Evolutionary conservation across 1,140 invertebrate genomes (phyloP).

Genomic region (Andricus grossulariae): DNA sequence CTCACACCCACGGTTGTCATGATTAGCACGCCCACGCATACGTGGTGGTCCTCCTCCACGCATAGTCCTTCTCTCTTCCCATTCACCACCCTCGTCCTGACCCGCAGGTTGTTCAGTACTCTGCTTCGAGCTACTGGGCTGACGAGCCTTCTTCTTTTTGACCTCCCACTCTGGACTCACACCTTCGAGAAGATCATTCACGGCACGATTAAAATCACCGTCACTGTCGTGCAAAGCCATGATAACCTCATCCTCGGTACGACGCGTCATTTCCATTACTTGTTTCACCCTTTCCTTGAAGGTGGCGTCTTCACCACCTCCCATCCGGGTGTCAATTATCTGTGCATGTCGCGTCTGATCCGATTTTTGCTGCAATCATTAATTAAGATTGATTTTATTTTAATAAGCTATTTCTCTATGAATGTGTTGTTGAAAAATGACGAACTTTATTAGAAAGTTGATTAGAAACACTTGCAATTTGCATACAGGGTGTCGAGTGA

Average conservation of each 20-base stretch:
- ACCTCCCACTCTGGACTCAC: slow-evolving; percentile 77
- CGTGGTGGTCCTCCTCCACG: slow-evolving; percentile 74
- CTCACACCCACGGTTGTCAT: slow-evolving; percentile 75
- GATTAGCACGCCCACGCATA: slow-evolving; percentile 73
- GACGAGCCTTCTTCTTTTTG: slow-evolving; percentile 91
- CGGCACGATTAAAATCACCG: slow-evolving; percentile 85
- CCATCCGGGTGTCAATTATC: slow-evolving; percentile 81
- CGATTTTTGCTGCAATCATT: slow-evolving; percentile 57
- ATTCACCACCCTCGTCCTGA: slow-evolving; percentile 71
- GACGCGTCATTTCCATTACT: slow-evolving; percentile 87
- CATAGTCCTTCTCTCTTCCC: slow-evolving; percentile 74
- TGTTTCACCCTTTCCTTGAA: slow-evolving; percentile 85
- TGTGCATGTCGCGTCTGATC: slow-evolving; percentile 80
- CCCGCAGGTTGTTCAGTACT: slow-evolving; percentile 64
- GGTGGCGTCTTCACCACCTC: slow-evolving; percentile 79
- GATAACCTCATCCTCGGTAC: slow-evolving; percentile 88
- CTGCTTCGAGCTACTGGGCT: slow-evolving; percentile 75
- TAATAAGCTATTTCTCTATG: neutral
- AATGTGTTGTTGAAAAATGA: neutral
- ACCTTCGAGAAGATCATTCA: slow-evolving; percentile 86
- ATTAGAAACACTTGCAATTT: too few species aligned
- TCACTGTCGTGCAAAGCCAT: slow-evolving; percentile 89
- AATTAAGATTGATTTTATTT: slow-evolving; percentile 23
- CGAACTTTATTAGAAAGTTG: neutral
- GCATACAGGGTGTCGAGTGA: too few species aligned